phyloP scores from a whole-genome alignment of 2,888 invertebrate species.

The Drosophila ustulata region DNA sequence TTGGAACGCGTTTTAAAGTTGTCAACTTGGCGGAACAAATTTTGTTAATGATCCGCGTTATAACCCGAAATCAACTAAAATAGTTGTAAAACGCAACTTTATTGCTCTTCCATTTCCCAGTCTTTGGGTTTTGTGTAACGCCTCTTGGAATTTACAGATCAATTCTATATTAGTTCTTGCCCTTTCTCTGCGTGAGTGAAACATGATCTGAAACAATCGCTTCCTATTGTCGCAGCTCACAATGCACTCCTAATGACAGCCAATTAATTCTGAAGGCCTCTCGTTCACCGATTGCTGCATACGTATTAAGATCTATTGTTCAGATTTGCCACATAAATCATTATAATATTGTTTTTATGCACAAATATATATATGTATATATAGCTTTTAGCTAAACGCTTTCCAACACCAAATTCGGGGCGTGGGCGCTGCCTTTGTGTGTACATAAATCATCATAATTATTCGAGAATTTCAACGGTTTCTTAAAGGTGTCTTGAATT shows the following conservation, averaged over 20 bases:
- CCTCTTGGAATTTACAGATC: slow-evolving; percentile 45
- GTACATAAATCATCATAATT: slow-evolving; percentile 74
- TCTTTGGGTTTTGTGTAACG: slow-evolving; percentile 43
- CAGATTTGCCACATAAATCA: slow-evolving; percentile 72
- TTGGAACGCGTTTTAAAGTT: slow-evolving; percentile 66
- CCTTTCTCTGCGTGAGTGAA: slow-evolving; percentile 30
- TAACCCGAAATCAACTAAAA: slow-evolving; percentile 73
- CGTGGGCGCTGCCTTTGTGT: slow-evolving; percentile 56
- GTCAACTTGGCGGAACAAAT: slow-evolving; percentile 77
- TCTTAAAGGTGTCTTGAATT: slow-evolving; percentile 56
- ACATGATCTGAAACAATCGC: slow-evolving; percentile 64
- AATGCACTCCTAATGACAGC: slow-evolving; percentile 70
- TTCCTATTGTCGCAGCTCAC: slow-evolving; percentile 54
- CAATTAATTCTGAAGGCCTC: slow-evolving; percentile 72
- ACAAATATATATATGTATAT: slow-evolving; percentile 49
- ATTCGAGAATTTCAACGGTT: slow-evolving; percentile 55
- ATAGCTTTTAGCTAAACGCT: slow-evolving; percentile 72
- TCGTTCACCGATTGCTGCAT: slow-evolving; percentile 21
- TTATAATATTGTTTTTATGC: slow-evolving; percentile 52
- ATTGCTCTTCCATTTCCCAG: slow-evolving; percentile 40
- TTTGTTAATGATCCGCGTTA: slow-evolving; percentile 74
- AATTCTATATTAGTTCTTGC: slow-evolving; percentile 28
- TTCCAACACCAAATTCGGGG: slow-evolving; percentile 35
- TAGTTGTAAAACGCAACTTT: slow-evolving; percentile 72
- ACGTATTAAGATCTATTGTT: slow-evolving; percentile 55